Evolutionary conservation across 2,113 vertebrate genomes (phyloP), one percentile per base, ranked within the genome.

Genomic region (Empidonax alnorum): DNA sequence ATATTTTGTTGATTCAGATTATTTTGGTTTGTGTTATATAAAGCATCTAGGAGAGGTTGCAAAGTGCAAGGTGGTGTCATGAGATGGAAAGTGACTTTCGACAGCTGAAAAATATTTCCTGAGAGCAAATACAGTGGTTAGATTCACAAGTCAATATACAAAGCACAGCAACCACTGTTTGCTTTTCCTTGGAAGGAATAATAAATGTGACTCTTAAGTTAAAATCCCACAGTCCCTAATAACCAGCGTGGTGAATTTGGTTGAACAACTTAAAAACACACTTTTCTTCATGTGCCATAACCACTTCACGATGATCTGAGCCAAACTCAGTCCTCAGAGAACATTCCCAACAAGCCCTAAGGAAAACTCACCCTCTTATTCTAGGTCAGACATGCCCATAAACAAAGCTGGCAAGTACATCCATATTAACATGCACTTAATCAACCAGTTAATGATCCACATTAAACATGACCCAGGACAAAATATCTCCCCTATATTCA

Each of bases 301-400:
- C 53, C 55, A 73, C 62, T 58, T 44, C 61, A 76, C 25, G 37
- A 80, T 55, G 31, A 62, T 25, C 50, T 0, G 0, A 84, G 46
- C 77, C 67, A 89, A 94, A 69, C 33, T 66, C 55, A 76, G 53
- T 35, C 33, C 58, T 35, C 52, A 65, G 37, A 50, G 30, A 93
- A 68, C 18, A 61, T 53, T 94, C 58, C 71, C 6, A 1, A 50
- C 41, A 89, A 73, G 47, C 16, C 66, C 58, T 65, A 65, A 87
- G 63, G 84, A 96, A 96, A 95, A 76, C 18, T 79, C 53, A 61
- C 18, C 12, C 62, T 67, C 61, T 84, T 84, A 46, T n/a, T 84
- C 74, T 59, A 61, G 30, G 61, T 82, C 69, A 89, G 41, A 33
- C 6, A 12, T 35, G 31, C 58, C 69, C 52, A 80, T 58, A 93